Evolutionary conservation across 2,888 invertebrate genomes (phyloP), one percentile per base, ranked within the genome.

Genomic region (Aphodius sticticus): DNA sequence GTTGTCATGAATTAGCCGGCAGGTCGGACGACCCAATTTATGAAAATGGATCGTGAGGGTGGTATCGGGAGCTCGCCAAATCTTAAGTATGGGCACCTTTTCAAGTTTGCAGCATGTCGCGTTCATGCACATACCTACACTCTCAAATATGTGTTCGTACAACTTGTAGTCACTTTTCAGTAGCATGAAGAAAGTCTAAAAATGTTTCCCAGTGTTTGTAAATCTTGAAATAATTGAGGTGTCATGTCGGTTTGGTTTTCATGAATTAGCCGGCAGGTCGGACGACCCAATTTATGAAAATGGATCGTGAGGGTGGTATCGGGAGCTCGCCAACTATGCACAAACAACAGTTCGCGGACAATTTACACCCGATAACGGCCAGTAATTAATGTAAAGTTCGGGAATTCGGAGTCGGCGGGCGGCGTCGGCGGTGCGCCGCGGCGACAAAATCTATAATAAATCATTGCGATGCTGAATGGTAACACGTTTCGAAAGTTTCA

Each of bases 391-490:
- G 74, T 74, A 74, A 74, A 74, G 35, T 74, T 74, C 74, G 74
- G 74, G 74, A 74, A 74, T 74, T 37, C 72, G 72, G 35, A 72
- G 35, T 6, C 72, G 36, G 36, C 74, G 35, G 36, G 74, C 74
- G 53, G 53, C 53, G 53, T 26, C 53, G 53, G 53, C 53, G 53
- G 53, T 53, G 53, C 72, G 36, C 74, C 74, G 12, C 37, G 36
- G 36, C 74, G 36, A 37, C 74, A 35, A 81, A 82, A 83, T 83
- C 82, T 82, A 82, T 82, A 83, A 83, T 83, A 82, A 83, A 83
- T 83, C 82, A 83, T 81, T 83, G 76, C 79, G 36, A 79, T 76
- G 82, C 76, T 79, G 80, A 83, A 84, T 82, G 74, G 74, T 74
- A 74, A 26, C 74, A 82, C 80, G 82, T 77, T 53, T 79, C 80